A percentile compares a stretch with the other conserved stretches of the same genome.
Conservation (phyloP, 1,140 invertebrate genomes). For the Coenobita brevimanus region DNA sequence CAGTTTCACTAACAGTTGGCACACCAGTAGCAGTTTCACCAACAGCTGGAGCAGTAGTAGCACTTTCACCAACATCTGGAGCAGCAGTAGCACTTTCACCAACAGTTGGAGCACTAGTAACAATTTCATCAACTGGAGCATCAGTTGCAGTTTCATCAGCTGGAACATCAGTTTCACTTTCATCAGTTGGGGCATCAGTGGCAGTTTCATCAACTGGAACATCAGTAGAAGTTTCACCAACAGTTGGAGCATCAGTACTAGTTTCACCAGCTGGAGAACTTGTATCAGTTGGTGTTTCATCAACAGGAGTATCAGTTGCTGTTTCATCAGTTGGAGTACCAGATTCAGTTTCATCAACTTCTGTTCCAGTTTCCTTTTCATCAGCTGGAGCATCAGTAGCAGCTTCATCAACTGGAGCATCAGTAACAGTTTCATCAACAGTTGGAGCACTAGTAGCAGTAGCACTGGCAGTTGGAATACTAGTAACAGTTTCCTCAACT, state of each 20-base stretch:
- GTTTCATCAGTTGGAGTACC: slow-evolving; percentile 3
- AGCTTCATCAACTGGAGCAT: not conserved
- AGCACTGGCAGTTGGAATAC: not conserved
- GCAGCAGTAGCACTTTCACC: not conserved
- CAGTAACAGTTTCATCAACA: not conserved
- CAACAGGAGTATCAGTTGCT: slow-evolving; percentile 1
- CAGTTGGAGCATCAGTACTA: not conserved
- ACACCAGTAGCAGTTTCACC: not conserved
- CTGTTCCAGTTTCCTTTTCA: not conserved
- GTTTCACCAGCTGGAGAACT: not conserved
- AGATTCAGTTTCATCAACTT: not conserved
- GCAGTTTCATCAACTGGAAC: not conserved
- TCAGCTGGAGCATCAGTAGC: not conserved
- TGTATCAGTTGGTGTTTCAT: no score
- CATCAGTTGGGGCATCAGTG: not conserved
- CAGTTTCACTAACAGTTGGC: not conserved
- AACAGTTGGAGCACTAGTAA: not conserved
- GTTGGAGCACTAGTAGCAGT: not conserved
- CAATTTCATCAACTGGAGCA: not conserved
- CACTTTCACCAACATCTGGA: not conserved
- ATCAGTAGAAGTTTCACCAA: not conserved
- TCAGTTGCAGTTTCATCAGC: slow-evolving; percentile 11
- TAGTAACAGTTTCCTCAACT: not conserved
- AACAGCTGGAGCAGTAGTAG: not conserved
- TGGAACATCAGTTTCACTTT: slow-evolving; percentile 11